Evolutionary conservation across 2,797 vertebrate species (phyloP).

Genomic region (Lerista edwardsae): DNA sequence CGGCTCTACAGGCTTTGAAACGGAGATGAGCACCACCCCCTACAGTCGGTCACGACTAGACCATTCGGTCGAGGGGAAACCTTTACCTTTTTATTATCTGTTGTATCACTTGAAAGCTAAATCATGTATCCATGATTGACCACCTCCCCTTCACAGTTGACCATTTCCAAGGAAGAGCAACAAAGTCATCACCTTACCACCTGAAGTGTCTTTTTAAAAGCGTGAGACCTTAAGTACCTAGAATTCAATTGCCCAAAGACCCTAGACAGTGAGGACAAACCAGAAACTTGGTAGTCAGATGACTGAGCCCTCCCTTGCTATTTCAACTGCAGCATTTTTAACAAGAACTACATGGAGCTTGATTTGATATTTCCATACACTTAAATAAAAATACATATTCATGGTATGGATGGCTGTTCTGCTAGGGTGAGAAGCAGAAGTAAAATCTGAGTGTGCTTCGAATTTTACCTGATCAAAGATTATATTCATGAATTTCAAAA

Average conservation of each 20-base stretch:
- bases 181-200: not conserved
- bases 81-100: no score
- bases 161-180: not conserved
- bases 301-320: not conserved
- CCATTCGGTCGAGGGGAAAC: no score
- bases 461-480: constrained; percentile 50
- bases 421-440: constrained; percentile 26
- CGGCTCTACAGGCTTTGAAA: no score
- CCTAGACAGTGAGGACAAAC: not conserved
- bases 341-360: not conserved
- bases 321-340: not conserved
- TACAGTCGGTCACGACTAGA: no score
- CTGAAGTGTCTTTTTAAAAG: not conserved
- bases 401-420: not conserved
- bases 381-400: constrained; percentile 12
- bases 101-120: not conserved
- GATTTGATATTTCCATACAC: constrained; percentile 38
- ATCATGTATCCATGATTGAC: not conserved
- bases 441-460: constrained; percentile 29
- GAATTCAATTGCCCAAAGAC: not conserved
- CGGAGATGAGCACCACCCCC: no score
- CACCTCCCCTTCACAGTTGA: not conserved
- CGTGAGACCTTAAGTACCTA: not conserved
- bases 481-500: constrained; percentile 44
- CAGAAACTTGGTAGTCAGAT: not conserved